Base-by-base conservation (phyloP, 2,113 vertebrate genomes). In the Ailuropoda melanoleuca region DNA sequence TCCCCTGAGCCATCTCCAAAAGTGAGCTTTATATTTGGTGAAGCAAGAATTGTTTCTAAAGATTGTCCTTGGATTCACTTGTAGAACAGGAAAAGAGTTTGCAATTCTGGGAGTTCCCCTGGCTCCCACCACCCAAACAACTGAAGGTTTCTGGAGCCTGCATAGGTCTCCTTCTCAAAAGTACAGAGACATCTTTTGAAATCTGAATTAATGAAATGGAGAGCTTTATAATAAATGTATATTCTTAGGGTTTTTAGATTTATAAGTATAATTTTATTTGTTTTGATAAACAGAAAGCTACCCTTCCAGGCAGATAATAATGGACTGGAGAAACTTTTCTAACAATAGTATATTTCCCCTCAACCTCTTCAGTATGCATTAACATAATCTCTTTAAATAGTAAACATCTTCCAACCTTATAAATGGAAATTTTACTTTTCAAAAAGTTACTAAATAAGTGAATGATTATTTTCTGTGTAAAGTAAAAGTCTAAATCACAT, bases 31-130 rank as follows among this genome's bases (percentile, higher is more conserved):
- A 68, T 96, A 95, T 97, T 97, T 95, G 77, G 72, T 98, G 95
- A 98, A 96, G 82, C 85, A 97, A 96, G 93, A 97, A 98, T 97
- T 98, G 77, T 97, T 97, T 97, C 97, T 98, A 80, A 98, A 98
- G 97, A 96, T 94, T 97, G 95, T 94, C 98, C 97, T 98, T 98
- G 97, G 97, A 98, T 80, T 97, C 85, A 86, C 66, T 64, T 96
- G 64, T 96, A 97, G 97, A 96, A 97, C 97, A 97, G 97, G 96
- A 98, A 98, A 95, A 94, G 77, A 72, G 34, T 91, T 97, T 97
- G 92, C 94, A 98, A 97, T 94, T 96, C 97, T 97, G 97, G 88
- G 93, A 96, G 94, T 93, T 93, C 78, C 84, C 84, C 86, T 96
- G 93, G 90, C 70, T 90, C 87, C 72, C 17, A 68, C n/a, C 6